Percentiles rank a stretch among this genome's conserved stretches.
Conservation (phyloP, 2,888 invertebrate genomes). For the Cantharis rustica region DNA sequence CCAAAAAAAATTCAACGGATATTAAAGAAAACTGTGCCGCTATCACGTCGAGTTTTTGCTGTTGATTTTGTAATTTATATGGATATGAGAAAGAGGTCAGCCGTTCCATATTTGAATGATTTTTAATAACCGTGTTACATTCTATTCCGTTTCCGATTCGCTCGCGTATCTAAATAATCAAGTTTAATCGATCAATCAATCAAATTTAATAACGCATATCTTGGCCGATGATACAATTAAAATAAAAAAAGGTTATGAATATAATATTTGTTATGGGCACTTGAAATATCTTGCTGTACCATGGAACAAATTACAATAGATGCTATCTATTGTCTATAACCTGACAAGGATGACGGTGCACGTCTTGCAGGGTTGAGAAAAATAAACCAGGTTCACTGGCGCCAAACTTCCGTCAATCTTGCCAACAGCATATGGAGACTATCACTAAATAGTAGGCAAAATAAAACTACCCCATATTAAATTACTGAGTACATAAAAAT, state of each 20-base stretch:
- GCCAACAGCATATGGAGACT: conserved; percentile 51
- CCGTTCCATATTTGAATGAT: background rate
- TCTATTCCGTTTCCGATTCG: background rate
- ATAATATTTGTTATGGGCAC: conserved; percentile 5
- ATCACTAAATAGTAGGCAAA: conserved; percentile 41
- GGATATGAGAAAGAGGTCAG: background rate
- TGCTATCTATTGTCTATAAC: conserved; percentile 31
- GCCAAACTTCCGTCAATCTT: conserved; percentile 53
- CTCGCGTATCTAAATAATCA: background rate
- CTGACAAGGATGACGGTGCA: conserved; percentile 46
- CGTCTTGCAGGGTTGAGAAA: conserved; percentile 48
- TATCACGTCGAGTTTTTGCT: background rate
- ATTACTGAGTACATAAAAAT: conserved; percentile 53
- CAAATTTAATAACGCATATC: conserved; percentile 7
- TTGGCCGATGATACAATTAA: conserved; percentile 5
- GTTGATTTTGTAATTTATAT: background rate
- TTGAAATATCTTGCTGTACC: conserved; percentile 1
- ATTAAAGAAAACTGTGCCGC: background rate
- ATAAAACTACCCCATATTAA: conserved; percentile 47
- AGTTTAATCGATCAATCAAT: background rate
- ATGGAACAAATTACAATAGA: conserved; percentile 23
- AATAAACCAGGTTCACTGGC: conserved; percentile 51
- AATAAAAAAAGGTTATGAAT: conserved; percentile 5
- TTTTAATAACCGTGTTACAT: background rate
- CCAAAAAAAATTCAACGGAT: background rate